Base-by-base conservation (phyloP, 2,888 invertebrate species). In the Stenolophus ochropezus region DNA sequence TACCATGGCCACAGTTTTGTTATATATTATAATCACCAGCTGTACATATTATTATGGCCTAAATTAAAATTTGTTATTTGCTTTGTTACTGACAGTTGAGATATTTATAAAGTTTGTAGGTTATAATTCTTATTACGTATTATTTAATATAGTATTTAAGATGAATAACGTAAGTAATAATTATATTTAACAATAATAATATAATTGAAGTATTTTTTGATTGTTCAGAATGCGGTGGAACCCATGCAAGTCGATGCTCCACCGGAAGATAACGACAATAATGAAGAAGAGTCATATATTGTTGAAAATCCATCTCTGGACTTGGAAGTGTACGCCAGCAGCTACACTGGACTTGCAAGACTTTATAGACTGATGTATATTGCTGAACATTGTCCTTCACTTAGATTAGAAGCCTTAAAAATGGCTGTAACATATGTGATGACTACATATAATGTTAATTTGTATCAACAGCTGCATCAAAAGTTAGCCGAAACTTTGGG, bases 181-280 rank as follows among this genome's bases (percentile, higher is more conserved):
- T 25, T 16, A 65, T 42, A 47, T 16, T 69, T 61, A 20, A 61
- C 8, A 21, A 23, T 65, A 20, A 23, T 49, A 18, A 69, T 33
- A 33, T 18, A 33, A 69, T 27, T 69, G 18, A 69, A 71, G 11
- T 73, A 42, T 82, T 82, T 83, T 79, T 49, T 75, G 83, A 85
- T 85, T 78, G 90, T 91, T 85, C 91, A 94, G 93, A 96, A 95
- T 91, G 94, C 95, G 85, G 95, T 96, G 86, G 98, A 98, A 90
- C 98, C 98, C 49, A 98, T 98, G 98, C 98, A 98, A 91, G 97
- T 98, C 85, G 98, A 98, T 90, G 95, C 95, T 83, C 96, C 96
- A 83, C 94, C 96, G 81, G 98, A 98, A 90, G 98, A 98, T 89
- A 97, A 98, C 90, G 97, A 98, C 89, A 97, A 97, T 87, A 95